These are phyloP conservation scores for Pterophyllum scalare DNA, from an alignment of 2,113 vertebrate species.

Conservation along the genomic window DNA sequence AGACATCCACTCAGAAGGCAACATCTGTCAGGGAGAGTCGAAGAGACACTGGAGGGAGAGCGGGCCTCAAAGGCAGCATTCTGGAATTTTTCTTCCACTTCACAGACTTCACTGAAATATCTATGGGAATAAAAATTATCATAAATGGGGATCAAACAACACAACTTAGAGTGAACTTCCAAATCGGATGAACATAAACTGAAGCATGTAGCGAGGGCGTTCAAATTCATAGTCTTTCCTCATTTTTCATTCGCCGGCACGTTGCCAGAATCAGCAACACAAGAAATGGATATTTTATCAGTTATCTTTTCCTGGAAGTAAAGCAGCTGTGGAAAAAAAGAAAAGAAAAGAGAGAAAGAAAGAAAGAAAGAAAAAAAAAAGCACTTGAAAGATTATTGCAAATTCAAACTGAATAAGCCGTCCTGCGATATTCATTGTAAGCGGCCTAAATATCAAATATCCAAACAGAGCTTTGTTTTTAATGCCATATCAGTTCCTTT, in stretches of 20 bases:
- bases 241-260: conserved; percentile 12
- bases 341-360: too few species aligned
- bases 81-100: conserved; percentile 41
- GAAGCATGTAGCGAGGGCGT: conserved; percentile 3
- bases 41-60: conserved; percentile 39
- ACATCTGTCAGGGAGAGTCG: conserved; percentile 17
- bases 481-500: conserved; percentile 14
- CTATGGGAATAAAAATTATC: conserved; percentile 40
- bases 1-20: not conserved
- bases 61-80: conserved; percentile 27
- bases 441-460: conserved; percentile 15
- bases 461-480: conserved; percentile 14
- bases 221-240: not conserved
- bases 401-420: conserved; percentile 24
- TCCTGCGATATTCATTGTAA: conserved; percentile 5
- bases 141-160: conserved; percentile 24
- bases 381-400: conserved; percentile 24
- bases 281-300: conserved; percentile 39
- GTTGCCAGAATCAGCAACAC: conserved; percentile 47
- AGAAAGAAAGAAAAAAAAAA: conserved; percentile 5
- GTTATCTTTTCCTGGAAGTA: conserved; percentile 46
- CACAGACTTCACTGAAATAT: not conserved
- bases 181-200: conserved; percentile 27
- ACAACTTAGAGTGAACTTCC: conserved; percentile 11
- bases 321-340: conserved; percentile 9